Evolutionary conservation across 1,140 invertebrate species (phyloP).

Genomic region (Aethina tumida): DNA sequence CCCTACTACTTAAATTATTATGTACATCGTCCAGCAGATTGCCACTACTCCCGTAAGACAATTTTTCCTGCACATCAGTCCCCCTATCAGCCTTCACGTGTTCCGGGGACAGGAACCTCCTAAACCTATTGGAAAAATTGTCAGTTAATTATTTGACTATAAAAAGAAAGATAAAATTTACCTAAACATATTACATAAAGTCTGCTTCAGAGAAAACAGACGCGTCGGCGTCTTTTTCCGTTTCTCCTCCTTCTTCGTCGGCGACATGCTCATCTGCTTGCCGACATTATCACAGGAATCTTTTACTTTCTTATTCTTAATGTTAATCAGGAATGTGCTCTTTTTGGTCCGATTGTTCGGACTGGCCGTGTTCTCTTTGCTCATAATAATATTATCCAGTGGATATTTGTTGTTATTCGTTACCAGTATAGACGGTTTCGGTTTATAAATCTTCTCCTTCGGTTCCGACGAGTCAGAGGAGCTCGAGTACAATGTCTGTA

Average conservation of each 20-base stretch:
- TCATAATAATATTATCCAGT: slow-evolving; percentile 24
- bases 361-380: slow-evolving; percentile 24
- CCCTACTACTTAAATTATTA: slow-evolving; percentile 50
- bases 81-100: slow-evolving; percentile 32
- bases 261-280: slow-evolving; percentile 26
- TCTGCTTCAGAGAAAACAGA: slow-evolving; percentile 67
- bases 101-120: slow-evolving; percentile 43
- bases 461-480: slow-evolving; percentile 48
- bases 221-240: slow-evolving; percentile 49
- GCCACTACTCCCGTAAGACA: slow-evolving; percentile 15
- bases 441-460: slow-evolving; percentile 39
- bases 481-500: slow-evolving; percentile 68
- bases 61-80: slow-evolving; percentile 22
- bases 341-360: slow-evolving; percentile 42
- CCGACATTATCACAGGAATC: slow-evolving; percentile 39
- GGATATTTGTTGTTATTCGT: slow-evolving; percentile 25
- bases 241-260: slow-evolving; percentile 42
- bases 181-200: slow-evolving; percentile 75
- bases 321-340: slow-evolving; percentile 47
- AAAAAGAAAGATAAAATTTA: no score
- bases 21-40: slow-evolving; percentile 22
- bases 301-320: slow-evolving; percentile 57
- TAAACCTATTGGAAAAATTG: no score
- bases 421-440: slow-evolving; percentile 23
- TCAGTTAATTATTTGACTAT: no score